A percentile compares a stretch with the other conserved stretches of the same genome.
These are phyloP conservation scores for Melanerpes formicivorus DNA, from an alignment of 2,113 vertebrate genomes.

Conservation along the genomic window DNA sequence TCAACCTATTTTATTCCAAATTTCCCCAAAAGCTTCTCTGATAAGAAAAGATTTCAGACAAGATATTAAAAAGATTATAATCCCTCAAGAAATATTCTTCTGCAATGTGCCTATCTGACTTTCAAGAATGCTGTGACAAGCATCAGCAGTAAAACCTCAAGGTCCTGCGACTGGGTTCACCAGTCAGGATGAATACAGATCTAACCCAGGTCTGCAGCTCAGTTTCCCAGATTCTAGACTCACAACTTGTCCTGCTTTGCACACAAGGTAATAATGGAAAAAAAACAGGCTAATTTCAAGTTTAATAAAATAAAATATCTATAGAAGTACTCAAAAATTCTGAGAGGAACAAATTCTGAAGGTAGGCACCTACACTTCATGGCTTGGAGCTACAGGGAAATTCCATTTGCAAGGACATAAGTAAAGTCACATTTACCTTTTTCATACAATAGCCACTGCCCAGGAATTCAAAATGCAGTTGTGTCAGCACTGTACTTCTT, in stretches of 20 bases:
- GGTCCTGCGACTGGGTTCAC: neutral
- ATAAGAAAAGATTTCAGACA: neutral
- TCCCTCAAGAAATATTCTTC: neutral
- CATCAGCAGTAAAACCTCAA: neutral
- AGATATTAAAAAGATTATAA: neutral
- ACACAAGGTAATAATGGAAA: neutral
- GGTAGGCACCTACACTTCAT: neutral
- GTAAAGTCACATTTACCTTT: neutral
- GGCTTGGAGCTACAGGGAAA: neutral
- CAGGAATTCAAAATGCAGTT: neutral
- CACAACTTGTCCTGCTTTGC: neutral
- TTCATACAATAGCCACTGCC: neutral
- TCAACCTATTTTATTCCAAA: neutral
- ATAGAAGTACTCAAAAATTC: neutral
- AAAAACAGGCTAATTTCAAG: neutral
- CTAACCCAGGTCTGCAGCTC: neutral
- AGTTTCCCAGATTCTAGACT: neutral
- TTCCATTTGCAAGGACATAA: neutral
- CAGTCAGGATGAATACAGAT: neutral
- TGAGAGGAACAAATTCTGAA: neutral
- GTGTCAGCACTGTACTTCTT: neutral
- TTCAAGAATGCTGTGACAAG: neutral
- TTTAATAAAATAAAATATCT: neutral
- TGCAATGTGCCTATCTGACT: neutral
- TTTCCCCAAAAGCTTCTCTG: neutral